phyloP scores from a whole-genome alignment of 2,113 vertebrate species.

The Calypte anna region DNA sequence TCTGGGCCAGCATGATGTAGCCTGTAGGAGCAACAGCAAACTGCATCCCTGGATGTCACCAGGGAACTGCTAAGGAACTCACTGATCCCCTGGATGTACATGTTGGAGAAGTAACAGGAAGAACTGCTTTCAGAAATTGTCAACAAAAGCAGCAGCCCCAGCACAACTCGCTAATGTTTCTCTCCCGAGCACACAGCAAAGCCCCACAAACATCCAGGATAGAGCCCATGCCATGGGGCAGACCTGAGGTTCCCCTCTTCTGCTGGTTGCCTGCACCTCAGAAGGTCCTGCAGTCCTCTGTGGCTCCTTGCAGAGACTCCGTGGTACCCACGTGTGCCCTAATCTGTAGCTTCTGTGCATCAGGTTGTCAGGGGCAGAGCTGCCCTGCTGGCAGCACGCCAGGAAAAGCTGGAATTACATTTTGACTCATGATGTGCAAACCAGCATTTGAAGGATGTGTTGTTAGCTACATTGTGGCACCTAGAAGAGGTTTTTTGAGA shows the following conservation, averaged over 20 bases:
- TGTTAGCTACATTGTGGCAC: background rate
- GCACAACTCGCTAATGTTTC: background rate
- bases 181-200: accelerated
- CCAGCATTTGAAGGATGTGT: background rate
- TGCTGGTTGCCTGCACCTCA: background rate
- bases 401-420: background rate
- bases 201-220: accelerated
- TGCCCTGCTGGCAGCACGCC: background rate
- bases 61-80: background rate
- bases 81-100: background rate
- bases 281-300: background rate
- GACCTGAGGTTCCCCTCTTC: background rate
- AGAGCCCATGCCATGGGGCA: background rate
- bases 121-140: background rate
- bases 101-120: background rate
- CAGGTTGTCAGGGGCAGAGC: background rate
- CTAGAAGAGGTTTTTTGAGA: background rate
- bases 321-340: background rate
- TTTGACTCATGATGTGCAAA: background rate
- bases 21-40: background rate
- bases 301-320: accelerated
- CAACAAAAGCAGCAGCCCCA: background rate
- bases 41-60: background rate
- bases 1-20: accelerated
- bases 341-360: background rate